A percentile compares a stretch with the other conserved stretches of the same genome.
Evolutionary conservation across 2,888 invertebrate species (phyloP).

Genomic region (Napeogenes inachia): DNA sequence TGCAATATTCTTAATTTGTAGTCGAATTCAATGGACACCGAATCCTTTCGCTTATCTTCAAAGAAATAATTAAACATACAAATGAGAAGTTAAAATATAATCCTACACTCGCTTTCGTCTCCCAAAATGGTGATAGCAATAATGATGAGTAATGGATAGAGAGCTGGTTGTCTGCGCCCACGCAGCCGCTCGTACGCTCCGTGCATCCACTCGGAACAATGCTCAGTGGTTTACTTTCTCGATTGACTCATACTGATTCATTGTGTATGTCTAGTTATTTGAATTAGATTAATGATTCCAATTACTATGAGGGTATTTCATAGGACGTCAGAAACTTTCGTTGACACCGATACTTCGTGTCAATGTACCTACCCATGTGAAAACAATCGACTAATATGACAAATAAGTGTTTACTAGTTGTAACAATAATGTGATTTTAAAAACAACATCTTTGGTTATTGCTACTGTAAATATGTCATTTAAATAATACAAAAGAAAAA

Average conservation of each 20-base stretch:
- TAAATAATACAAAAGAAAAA: too few species aligned
- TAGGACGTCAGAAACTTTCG: conserved; percentile 39
- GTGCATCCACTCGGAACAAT: conserved; percentile 77
- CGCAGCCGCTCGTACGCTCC: conserved; percentile 55
- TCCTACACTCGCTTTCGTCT: conserved; percentile 73
- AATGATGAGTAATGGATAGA: conserved; percentile 77
- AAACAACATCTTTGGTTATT: too few species aligned
- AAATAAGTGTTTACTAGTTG: too few species aligned
- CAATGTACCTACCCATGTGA: neutral
- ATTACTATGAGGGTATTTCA: conserved; percentile 49
- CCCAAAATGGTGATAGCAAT: conserved; percentile 72
- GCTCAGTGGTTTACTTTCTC: conserved; percentile 76
- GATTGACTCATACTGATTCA: conserved; percentile 75
- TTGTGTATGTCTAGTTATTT: conserved; percentile 63
- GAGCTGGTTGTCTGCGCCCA: conserved; percentile 71
- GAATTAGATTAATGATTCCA: conserved; percentile 68
- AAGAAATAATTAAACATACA: conserved; percentile 44
- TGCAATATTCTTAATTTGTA: conserved; percentile 3
- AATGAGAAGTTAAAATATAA: conserved; percentile 45
- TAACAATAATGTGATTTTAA: too few species aligned
- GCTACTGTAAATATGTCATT: too few species aligned
- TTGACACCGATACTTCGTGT: conserved; percentile 20
- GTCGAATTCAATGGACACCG: conserved; percentile 6
- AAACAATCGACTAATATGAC: too few species aligned
- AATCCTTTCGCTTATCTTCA: conserved; percentile 39